A percentile compares a stretch with the other conserved stretches of the same genome.
Conservation (phyloP, 1,140 invertebrate genomes). For the Laodelphax striatellus region DNA sequence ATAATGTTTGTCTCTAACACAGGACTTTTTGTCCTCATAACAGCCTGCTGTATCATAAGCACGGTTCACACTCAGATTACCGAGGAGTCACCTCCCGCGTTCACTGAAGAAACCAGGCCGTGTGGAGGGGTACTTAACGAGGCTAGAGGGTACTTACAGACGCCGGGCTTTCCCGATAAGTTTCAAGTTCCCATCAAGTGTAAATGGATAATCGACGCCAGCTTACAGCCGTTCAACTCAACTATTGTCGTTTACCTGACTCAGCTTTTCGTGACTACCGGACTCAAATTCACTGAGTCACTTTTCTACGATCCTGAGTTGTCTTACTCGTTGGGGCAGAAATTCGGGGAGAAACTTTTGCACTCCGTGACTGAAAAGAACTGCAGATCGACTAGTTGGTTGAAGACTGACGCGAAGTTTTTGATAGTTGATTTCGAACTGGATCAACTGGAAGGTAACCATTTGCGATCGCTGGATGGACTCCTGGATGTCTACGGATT, state of each 20-base stretch:
- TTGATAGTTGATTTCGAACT: conserved; percentile 68
- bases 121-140: conserved; percentile 52
- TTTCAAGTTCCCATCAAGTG: conserved; percentile 72
- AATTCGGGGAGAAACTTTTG: neutral
- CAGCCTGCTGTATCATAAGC: no score
- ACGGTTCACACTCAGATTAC: no score
- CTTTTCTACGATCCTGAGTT: conserved; percentile 57
- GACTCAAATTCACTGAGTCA: conserved; percentile 71
- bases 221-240: conserved; percentile 34
- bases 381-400: conserved; percentile 50
- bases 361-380: conserved; percentile 30
- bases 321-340: conserved; percentile 14
- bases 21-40: no score
- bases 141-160: conserved; percentile 56
- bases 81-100: no score
- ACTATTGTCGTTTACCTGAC: conserved; percentile 78
- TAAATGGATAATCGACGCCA: conserved; percentile 74
- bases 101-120: conserved; percentile 2
- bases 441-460: conserved; percentile 60
- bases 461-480: conserved; percentile 64
- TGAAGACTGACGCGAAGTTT: conserved; percentile 57
- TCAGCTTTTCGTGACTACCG: conserved; percentile 72
- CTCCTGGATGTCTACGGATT: conserved; percentile 79
- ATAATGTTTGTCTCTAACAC: no score
- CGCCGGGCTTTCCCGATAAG: conserved; percentile 66